These are phyloP conservation scores for Odontophorus gujanensis DNA, from an alignment of 2,113 vertebrate species.

Conservation along the genomic window DNA sequence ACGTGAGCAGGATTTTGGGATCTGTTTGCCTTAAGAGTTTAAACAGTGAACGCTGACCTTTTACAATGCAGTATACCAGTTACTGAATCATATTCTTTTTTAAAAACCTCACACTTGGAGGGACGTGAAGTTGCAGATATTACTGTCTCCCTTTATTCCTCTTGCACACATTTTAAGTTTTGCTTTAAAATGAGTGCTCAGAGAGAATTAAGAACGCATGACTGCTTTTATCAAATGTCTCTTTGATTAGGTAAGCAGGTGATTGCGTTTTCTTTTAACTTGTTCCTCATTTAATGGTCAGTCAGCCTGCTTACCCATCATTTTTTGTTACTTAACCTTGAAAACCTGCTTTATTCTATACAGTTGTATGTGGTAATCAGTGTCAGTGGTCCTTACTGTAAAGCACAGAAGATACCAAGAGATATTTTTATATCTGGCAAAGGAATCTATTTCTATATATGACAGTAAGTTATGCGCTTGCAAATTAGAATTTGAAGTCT, in stretches of 20 bases:
- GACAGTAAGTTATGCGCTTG: background rate
- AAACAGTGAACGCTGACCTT: background rate
- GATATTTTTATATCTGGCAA: background rate
- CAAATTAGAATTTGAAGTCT: background rate
- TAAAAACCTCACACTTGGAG: background rate
- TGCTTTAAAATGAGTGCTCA: background rate
- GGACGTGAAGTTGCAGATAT: rapidly evolving
- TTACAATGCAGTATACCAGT: background rate
- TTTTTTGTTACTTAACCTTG: background rate
- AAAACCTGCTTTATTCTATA: background rate
- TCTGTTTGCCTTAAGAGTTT: background rate
- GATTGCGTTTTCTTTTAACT: background rate
- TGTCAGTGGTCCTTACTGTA: background rate
- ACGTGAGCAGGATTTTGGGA: background rate
- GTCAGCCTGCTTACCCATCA: background rate
- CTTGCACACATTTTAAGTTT: background rate
- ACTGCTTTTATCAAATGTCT: background rate
- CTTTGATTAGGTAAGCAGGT: background rate
- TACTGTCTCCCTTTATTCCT: background rate
- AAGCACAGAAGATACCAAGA: background rate
- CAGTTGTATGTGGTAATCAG: background rate
- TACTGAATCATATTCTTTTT: background rate
- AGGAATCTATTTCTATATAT: rapidly evolving
- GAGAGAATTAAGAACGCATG: background rate
- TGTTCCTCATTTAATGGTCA: background rate